Evolutionary conservation across 2,797 vertebrate genomes (phyloP).

Genomic region (Peromyscus melanophrys): DNA sequence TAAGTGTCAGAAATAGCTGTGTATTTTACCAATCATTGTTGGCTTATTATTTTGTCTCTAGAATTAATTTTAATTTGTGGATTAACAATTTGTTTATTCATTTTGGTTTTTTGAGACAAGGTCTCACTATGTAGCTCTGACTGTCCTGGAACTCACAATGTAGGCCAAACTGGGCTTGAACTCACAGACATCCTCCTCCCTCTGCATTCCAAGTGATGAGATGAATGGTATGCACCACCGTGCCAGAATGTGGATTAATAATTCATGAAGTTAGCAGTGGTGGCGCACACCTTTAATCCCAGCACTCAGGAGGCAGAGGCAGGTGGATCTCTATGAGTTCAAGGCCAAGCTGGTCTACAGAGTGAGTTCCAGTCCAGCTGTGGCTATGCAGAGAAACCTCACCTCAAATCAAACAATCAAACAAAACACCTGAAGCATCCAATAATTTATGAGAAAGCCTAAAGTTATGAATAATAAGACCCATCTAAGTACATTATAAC

Average conservation of each 20-base stretch:
- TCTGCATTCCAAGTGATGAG: neutral
- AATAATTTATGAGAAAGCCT: neutral
- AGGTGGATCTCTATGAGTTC: neutral
- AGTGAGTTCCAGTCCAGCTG: neutral
- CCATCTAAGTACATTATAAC: neutral
- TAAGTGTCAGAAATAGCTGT: neutral
- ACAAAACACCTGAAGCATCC: neutral
- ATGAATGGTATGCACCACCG: neutral
- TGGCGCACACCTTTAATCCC: neutral
- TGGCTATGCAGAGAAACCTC: neutral
- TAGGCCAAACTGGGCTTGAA: neutral
- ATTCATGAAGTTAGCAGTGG: neutral
- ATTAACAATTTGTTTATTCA: slow-evolving; percentile 21
- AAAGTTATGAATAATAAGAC: neutral
- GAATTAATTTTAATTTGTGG: neutral
- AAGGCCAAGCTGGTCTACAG: neutral
- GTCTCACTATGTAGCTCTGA: neutral
- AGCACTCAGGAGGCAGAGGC: neutral
- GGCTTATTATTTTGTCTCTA: neutral
- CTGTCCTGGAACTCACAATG: neutral
- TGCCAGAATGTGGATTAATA: neutral
- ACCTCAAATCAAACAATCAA: neutral
- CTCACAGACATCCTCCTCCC: neutral
- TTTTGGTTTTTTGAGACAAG: neutral
- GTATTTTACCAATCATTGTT: neutral